Evolutionary conservation across 2,888 invertebrate genomes (phyloP).

Genomic region (Hartigia nigra): DNA sequence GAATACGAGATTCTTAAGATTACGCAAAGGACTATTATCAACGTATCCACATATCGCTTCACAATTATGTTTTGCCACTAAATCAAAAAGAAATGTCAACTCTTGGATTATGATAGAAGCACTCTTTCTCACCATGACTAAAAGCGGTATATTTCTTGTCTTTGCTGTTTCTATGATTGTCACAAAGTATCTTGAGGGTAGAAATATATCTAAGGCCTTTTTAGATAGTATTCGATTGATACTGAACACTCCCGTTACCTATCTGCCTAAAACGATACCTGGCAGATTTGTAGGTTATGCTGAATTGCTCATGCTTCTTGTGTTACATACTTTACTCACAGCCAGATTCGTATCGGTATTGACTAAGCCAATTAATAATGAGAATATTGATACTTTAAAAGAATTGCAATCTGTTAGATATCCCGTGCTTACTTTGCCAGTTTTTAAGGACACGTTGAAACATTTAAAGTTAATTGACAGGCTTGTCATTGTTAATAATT

Average conservation of each 20-base stretch:
- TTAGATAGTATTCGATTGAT: background rate
- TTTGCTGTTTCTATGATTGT: background rate
- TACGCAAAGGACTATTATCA: background rate
- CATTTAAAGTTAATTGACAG: background rate
- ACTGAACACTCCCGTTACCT: background rate
- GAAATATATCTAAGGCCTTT: background rate
- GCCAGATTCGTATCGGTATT: background rate
- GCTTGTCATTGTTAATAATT: background rate
- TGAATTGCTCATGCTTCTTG: background rate
- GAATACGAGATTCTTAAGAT: background rate
- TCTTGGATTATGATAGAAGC: background rate
- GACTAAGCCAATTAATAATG: background rate
- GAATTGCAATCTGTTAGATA: background rate
- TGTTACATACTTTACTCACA: background rate
- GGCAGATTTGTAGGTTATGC: background rate
- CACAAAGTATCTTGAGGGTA: background rate
- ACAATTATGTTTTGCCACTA: slow-evolving; percentile 1
- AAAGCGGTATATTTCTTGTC: background rate
- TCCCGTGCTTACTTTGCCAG: background rate
- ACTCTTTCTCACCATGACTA: background rate
- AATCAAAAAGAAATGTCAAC: background rate
- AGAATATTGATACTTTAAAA: background rate
- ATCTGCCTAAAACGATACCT: background rate
- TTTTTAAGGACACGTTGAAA: background rate
- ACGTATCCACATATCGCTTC: background rate